A percentile compares a stretch with the other conserved stretches of the same genome.
Conservation (phyloP, 2,113 vertebrate species). For the Lepus timidus region DNA sequence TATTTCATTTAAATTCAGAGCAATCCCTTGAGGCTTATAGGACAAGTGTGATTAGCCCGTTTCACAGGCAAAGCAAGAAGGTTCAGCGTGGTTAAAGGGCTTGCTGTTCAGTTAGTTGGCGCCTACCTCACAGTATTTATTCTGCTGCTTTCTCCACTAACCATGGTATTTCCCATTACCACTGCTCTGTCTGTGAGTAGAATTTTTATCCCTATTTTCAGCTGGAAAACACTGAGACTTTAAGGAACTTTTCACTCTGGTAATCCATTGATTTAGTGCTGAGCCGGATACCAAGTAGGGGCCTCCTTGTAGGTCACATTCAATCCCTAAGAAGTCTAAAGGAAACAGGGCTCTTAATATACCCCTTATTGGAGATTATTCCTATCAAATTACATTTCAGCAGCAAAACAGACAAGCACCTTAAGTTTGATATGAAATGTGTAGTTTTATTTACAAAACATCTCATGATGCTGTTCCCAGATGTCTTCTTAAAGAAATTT, state of each 20-base stretch:
- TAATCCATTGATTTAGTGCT: conserved; percentile 1
- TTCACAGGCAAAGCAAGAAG: conserved; percentile 36
- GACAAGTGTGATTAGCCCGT: not conserved
- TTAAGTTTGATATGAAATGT: conserved; percentile 79
- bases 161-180: not conserved
- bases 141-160: not conserved
- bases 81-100: not conserved
- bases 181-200: not conserved
- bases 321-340: conserved; percentile 57
- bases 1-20: conserved; percentile 48
- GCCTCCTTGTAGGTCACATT: conserved; percentile 40
- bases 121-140: not conserved
- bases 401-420: conserved; percentile 73
- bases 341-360: conserved; percentile 45
- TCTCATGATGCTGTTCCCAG: conserved; percentile 85
- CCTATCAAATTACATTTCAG: conserved; percentile 74
- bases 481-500: conserved; percentile 88
- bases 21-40: not conserved
- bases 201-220: conserved; percentile 63
- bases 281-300: conserved; percentile 59
- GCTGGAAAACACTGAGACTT: conserved; percentile 24
- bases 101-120: not conserved
- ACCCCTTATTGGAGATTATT: conserved; percentile 74
- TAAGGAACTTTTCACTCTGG: not conserved
- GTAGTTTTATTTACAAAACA: conserved; percentile 80